Evolutionary conservation across 2,113 vertebrate genomes (phyloP).

Genomic region (Pipra filicauda): DNA sequence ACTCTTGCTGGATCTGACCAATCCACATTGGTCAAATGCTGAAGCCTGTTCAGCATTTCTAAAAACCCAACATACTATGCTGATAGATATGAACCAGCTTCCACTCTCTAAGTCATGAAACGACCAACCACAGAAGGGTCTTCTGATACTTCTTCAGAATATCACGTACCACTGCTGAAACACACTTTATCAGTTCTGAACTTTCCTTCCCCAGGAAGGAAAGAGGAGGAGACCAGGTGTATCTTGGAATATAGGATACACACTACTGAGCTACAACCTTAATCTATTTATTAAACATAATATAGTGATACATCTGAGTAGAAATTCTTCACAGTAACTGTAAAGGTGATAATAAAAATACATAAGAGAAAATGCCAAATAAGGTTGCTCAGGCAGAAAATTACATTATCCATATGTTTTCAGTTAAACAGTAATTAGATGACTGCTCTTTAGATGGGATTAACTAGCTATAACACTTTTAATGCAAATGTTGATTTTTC

Average conservation of each 20-base stretch:
- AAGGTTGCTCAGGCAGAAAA: neutral
- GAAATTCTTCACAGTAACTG: neutral
- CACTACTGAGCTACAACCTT: neutral
- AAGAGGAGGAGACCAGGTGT: fast-evolving
- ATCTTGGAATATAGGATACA: neutral
- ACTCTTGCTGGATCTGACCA: neutral
- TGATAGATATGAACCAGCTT: neutral
- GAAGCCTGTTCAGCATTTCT: neutral
- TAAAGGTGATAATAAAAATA: neutral
- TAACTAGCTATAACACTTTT: neutral
- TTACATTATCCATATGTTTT: neutral
- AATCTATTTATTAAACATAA: neutral
- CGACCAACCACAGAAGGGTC: neutral
- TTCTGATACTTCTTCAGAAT: neutral
- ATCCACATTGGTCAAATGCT: no score
- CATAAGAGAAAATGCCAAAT: neutral
- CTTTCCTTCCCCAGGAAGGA: neutral
- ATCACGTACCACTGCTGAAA: neutral
- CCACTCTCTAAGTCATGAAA: neutral
- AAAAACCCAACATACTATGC: neutral
- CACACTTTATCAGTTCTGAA: neutral
- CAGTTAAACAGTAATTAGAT: neutral
- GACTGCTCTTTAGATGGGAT: neutral
- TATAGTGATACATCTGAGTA: neutral
- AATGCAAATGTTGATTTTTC: neutral